Conservation (phyloP, 2,888 invertebrate genomes). For the Zaprionus lineosus region DNA sequence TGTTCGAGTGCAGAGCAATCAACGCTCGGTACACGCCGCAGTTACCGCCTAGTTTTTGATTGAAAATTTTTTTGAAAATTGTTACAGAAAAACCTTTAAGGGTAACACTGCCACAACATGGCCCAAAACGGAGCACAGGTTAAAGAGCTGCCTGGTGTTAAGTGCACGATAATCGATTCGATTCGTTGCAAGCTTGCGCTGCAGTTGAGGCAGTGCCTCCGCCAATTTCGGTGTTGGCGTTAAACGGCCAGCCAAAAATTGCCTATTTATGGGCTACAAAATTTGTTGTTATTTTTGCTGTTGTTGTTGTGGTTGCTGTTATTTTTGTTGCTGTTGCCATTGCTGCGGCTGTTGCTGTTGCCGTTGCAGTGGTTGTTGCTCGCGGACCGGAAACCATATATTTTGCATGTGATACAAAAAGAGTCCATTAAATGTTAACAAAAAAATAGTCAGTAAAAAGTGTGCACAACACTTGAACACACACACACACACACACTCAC, state of each 20-base stretch:
- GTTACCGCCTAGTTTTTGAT: slow-evolving; percentile 68
- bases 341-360: slow-evolving; percentile 11
- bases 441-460: slow-evolving; percentile 2
- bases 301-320: slow-evolving; percentile 5
- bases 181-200: slow-evolving; percentile 44
- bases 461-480: too few relatives aligned
- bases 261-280: slow-evolving; percentile 67
- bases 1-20: slow-evolving; percentile 45
- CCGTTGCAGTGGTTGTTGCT: slow-evolving; percentile 12
- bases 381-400: slow-evolving; percentile 64
- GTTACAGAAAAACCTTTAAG: slow-evolving; percentile 69
- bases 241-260: slow-evolving; percentile 70
- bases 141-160: slow-evolving; percentile 76
- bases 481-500: too few relatives aligned
- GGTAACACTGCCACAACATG: slow-evolving; percentile 50
- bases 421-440: slow-evolving; percentile 41
- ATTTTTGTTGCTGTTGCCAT: slow-evolving; percentile 3
- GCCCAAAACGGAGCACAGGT: slow-evolving; percentile 45
- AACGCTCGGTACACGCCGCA: slow-evolving; percentile 46
- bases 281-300: slow-evolving; percentile 12
- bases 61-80: slow-evolving; percentile 65
- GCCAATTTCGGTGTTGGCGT: slow-evolving; percentile 69
- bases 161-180: slow-evolving; percentile 78
- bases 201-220: slow-evolving; percentile 11
- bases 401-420: slow-evolving; percentile 63